phyloP scores from a whole-genome alignment of 2,888 invertebrate genomes.

The Embidobia sp. region DNA sequence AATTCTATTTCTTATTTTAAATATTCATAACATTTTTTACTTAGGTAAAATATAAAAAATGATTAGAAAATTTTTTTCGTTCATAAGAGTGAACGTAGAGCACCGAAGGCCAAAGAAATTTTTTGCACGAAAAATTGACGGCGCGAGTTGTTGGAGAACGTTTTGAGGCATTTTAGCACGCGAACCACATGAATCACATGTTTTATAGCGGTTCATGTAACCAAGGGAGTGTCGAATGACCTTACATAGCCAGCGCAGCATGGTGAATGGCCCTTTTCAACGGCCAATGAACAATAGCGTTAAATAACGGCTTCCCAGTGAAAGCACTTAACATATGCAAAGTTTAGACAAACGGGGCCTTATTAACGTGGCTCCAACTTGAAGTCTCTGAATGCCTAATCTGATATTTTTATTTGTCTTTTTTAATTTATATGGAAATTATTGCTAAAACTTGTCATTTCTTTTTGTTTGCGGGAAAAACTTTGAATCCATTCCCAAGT shows the following conservation, averaged over 20 bases:
- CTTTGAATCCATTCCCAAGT: too few relatives aligned
- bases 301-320: slow-evolving; percentile 47
- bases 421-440: too few relatives aligned
- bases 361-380: too few relatives aligned
- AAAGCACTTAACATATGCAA: slow-evolving; percentile 40
- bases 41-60: too few relatives aligned
- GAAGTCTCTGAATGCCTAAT: background rate
- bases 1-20: too few relatives aligned
- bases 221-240: slow-evolving; percentile 58
- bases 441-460: too few relatives aligned
- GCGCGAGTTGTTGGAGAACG: slow-evolving; percentile 1
- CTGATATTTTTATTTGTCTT: too few relatives aligned
- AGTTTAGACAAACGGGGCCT: slow-evolving; percentile 26
- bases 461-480: too few relatives aligned
- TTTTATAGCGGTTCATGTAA: slow-evolving; percentile 46
- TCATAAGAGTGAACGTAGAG: too few relatives aligned
- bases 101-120: too few relatives aligned
- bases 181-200: slow-evolving; percentile 51
- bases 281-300: slow-evolving; percentile 53
- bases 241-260: slow-evolving; percentile 35
- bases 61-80: too few relatives aligned
- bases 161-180: slow-evolving; percentile 50
- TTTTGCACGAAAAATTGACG: background rate
- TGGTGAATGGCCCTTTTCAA: slow-evolving; percentile 59
- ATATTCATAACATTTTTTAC: too few relatives aligned